Evolutionary conservation across 2,113 vertebrate genomes (phyloP).

Genomic region (Origma solitaria): DNA sequence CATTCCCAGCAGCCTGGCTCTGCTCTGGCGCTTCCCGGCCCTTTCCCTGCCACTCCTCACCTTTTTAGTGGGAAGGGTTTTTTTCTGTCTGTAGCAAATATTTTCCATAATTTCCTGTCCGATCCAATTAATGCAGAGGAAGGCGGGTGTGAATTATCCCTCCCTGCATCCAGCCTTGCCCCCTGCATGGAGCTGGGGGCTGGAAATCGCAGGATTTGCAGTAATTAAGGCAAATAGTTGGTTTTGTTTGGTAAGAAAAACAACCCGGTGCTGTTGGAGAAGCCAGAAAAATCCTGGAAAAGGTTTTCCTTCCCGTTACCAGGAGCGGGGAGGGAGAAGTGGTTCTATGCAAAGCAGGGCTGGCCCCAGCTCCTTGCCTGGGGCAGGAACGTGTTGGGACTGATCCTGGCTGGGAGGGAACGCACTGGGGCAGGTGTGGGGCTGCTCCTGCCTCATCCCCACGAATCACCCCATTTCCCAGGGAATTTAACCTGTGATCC

Average conservation of each 20-base stretch:
- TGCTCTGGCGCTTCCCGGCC: neutral
- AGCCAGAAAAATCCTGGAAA: neutral
- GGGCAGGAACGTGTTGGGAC: neutral
- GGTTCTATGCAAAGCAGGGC: neutral
- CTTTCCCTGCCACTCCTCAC: neutral
- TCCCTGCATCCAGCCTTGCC: neutral
- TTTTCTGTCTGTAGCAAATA: neutral
- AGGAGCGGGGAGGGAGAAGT: neutral
- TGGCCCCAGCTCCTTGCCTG: neutral
- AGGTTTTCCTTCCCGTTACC: neutral
- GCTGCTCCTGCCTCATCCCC: neutral
- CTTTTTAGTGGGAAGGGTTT: neutral
- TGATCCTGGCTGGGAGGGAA: neutral
- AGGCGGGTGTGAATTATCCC: neutral
- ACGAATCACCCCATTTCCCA: neutral
- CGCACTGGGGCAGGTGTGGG: fast-evolving
- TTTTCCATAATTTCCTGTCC: constrained; percentile 8
- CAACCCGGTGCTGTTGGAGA: neutral
- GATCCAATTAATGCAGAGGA: neutral
- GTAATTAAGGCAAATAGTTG: constrained; percentile 34
- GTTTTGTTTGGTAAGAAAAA: constrained; percentile 9
- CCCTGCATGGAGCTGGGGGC: neutral
- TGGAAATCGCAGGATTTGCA: neutral
- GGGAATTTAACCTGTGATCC: neutral
- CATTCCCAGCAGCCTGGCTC: neutral